Evolutionary conservation across 2,797 vertebrate species (phyloP).

Genomic region (Crax fasciolata): DNA sequence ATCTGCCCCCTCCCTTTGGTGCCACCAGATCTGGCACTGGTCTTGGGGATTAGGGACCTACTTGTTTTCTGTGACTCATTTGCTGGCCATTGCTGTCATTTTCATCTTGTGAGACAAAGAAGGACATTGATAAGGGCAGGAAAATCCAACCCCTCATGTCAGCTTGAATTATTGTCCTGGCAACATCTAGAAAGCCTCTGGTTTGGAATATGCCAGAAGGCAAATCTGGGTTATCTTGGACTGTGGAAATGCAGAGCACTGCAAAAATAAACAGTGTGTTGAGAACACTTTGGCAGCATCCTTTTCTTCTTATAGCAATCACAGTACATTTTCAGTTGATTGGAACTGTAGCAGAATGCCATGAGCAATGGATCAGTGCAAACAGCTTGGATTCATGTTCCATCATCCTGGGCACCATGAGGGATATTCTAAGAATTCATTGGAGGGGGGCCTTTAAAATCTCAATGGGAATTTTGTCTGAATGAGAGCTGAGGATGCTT

Average conservation of each 20-base stretch:
- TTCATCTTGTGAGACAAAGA: not conserved
- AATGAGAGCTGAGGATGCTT: slow-evolving; percentile 22
- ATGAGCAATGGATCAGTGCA: not conserved
- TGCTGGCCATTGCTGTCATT: not conserved
- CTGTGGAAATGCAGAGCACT: not conserved
- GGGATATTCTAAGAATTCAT: not conserved
- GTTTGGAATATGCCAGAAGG: not conserved
- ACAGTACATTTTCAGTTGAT: not conserved
- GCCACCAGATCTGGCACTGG: accelerated
- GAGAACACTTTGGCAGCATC: not conserved
- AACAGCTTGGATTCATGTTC: not conserved
- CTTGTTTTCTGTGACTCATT: not conserved
- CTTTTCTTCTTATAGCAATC: not conserved
- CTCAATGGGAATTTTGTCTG: slow-evolving; percentile 36
- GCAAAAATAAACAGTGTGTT: not conserved
- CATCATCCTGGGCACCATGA: not conserved
- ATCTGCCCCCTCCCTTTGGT: not conserved
- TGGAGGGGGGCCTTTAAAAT: not conserved
- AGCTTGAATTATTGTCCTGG: not conserved
- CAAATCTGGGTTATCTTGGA: not conserved
- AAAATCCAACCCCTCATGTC: not conserved
- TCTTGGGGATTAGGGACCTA: accelerated
- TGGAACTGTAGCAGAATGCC: not conserved
- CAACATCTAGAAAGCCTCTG: not conserved
- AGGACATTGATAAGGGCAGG: not conserved